Conservation (phyloP, 1,140 invertebrate genomes). For the Dendroctonus valens region DNA sequence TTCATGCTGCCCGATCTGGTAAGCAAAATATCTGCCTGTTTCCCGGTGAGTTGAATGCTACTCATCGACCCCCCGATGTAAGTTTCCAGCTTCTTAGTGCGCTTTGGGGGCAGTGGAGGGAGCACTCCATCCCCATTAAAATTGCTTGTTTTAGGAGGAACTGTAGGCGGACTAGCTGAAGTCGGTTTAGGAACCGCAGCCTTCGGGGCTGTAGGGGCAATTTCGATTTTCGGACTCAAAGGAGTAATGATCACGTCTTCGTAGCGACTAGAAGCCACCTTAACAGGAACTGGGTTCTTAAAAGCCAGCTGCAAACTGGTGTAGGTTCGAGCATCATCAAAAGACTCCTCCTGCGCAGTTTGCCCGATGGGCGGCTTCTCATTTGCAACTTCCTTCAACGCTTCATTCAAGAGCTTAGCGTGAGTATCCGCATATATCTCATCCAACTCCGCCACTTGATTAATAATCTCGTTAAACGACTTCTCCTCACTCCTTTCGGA, state of each 20-base stretch:
- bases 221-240: constrained; percentile 20
- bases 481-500: constrained; percentile 50
- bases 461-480: constrained; percentile 65
- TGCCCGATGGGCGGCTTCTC: constrained; percentile 37
- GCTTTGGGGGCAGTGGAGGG: constrained; percentile 76
- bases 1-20: constrained; percentile 31
- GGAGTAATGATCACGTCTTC: constrained; percentile 22
- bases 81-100: constrained; percentile 63
- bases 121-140: constrained; percentile 56
- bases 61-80: constrained; percentile 36
- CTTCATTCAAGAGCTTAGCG: constrained; percentile 32
- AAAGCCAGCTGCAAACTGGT: constrained; percentile 82
- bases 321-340: constrained; percentile 75
- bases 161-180: constrained; percentile 41
- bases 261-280: constrained; percentile 11
- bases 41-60: constrained; percentile 33
- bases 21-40: constrained; percentile 30
- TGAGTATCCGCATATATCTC: constrained; percentile 68
- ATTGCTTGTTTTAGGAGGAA: constrained; percentile 52
- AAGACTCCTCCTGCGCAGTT: constrained; percentile 60
- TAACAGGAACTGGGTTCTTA: constrained; percentile 72
- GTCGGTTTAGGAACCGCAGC: constrained; percentile 40
- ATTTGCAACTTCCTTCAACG: constrained; percentile 26
- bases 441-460: constrained; percentile 71
- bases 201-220: constrained; percentile 32